Conservation (phyloP, 2,113 vertebrate species). For the Megatriorchis doriae region DNA sequence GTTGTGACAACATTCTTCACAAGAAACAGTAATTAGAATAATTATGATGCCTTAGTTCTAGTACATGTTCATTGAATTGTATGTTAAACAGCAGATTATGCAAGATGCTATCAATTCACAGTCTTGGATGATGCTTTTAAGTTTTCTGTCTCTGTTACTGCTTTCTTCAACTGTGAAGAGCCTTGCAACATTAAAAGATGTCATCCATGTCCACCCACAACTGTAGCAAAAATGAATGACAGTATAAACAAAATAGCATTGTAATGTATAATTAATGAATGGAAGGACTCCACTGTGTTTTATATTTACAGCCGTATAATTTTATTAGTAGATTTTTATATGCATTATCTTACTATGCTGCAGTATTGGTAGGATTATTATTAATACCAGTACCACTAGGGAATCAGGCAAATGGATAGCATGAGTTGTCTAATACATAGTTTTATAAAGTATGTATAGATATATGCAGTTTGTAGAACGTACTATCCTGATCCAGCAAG, state of each 20-base stretch:
- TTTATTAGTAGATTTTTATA: neutral
- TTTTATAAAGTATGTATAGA: neutral
- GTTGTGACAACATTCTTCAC: neutral
- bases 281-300: neutral
- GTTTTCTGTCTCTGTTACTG: neutral
- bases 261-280: neutral
- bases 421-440: neutral
- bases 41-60: neutral
- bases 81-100: neutral
- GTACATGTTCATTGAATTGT: neutral
- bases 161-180: neutral
- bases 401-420: neutral
- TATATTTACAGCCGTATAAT: neutral
- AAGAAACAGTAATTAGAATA: neutral
- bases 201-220: neutral
- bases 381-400: neutral
- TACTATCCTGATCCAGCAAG: neutral
- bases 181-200: neutral
- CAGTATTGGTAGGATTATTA: neutral
- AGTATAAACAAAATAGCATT: neutral
- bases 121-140: neutral
- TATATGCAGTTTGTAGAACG: neutral
- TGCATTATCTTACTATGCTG: neutral
- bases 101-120: neutral
- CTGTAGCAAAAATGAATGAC: neutral